Conservation (phyloP, 2,888 invertebrate species). For the Drepana falcataria region DNA sequence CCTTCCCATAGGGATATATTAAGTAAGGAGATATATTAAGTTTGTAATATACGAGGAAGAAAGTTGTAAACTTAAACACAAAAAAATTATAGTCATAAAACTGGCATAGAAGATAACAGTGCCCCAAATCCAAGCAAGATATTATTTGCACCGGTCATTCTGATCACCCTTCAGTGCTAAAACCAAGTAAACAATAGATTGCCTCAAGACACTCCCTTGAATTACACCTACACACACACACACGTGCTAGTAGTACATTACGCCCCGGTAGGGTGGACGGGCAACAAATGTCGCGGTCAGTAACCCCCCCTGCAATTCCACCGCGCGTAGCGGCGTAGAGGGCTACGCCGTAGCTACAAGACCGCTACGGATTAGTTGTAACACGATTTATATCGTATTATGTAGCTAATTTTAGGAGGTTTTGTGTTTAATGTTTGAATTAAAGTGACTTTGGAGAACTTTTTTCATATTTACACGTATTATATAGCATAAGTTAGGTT, state of each 20-base stretch:
- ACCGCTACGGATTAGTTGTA: conserved; percentile 10
- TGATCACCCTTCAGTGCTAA: not conserved
- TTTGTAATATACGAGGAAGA: too few species aligned
- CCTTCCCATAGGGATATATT: too few species aligned
- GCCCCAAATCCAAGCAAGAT: not conserved
- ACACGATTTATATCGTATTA: not conserved
- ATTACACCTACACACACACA: conserved; percentile 19
- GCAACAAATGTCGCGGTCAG: conserved; percentile 76
- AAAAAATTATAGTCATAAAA: too few species aligned
- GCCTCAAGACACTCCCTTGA: conserved; percentile 11
- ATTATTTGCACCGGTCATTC: not conserved
- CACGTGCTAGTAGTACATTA: conserved; percentile 32
- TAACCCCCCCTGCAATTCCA: conserved; percentile 33
- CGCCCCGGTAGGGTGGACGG: conserved; percentile 51
- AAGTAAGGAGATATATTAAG: too few species aligned
- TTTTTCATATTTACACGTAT: not conserved
- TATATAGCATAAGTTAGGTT: not conserved
- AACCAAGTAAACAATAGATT: conserved; percentile 4
- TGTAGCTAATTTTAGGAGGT: not conserved
- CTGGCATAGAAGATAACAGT: too few species aligned
- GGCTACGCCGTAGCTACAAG: conserved; percentile 29
- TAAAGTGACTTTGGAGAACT: too few species aligned
- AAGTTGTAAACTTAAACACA: too few species aligned
- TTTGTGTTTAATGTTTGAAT: not conserved
- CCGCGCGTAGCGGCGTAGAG: too few species aligned